A percentile compares a stretch with the other conserved stretches of the same genome.
Evolutionary conservation across 2,113 vertebrate genomes (phyloP).

Genomic region (Lutjanus erythropterus): DNA sequence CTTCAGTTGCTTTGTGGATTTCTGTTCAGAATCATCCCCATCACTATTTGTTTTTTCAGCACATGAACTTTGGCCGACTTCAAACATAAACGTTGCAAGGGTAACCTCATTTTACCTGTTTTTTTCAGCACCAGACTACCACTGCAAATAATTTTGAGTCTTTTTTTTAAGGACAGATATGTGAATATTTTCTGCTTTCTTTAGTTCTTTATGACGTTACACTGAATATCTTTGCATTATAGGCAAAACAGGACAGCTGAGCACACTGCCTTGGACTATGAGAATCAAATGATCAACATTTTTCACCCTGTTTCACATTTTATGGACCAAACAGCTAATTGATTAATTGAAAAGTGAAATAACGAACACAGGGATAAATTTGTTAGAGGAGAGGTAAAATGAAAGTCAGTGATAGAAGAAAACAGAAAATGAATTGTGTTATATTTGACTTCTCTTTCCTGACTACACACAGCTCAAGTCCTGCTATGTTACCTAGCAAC

Average conservation of each 20-base stretch:
- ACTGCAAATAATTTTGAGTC: too few relatives aligned
- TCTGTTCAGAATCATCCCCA: not conserved
- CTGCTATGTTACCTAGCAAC: constrained; percentile 75
- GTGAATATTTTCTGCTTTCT: too few relatives aligned
- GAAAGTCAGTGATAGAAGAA: not conserved
- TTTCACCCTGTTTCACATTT: too few relatives aligned
- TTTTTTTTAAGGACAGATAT: too few relatives aligned
- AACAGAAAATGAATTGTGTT: constrained; percentile 7
- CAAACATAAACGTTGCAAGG: not conserved
- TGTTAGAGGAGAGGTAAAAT: not conserved
- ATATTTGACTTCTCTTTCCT: constrained; percentile 36
- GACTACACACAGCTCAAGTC: constrained; percentile 38
- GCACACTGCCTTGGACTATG: too few relatives aligned
- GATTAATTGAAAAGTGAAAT: not conserved
- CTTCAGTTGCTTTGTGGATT: not conserved
- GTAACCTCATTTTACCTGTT: not conserved
- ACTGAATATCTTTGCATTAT: too few relatives aligned
- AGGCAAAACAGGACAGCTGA: too few relatives aligned
- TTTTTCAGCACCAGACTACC: not conserved
- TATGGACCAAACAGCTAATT: too few relatives aligned
- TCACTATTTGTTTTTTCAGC: not conserved
- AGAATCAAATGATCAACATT: too few relatives aligned
- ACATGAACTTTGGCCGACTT: not conserved
- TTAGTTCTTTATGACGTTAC: too few relatives aligned
- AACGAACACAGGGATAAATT: not conserved